A percentile compares a stretch with the other conserved stretches of the same genome.
Evolutionary conservation across 1,140 invertebrate genomes (phyloP).

Genomic region (Manduca sexta): DNA sequence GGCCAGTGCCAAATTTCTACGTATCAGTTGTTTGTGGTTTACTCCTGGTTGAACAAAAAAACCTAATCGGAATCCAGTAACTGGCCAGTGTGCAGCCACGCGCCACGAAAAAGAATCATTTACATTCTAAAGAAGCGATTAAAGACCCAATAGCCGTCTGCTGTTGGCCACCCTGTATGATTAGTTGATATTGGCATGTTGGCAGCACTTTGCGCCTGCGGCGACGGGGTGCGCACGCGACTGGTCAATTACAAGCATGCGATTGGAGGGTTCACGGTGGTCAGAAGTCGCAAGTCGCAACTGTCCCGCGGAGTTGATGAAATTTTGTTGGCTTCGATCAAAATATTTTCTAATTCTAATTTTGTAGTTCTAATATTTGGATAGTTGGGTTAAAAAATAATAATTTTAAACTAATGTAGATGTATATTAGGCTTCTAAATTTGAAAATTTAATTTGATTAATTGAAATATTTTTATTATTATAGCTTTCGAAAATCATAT

Average conservation of each 20-base stretch:
- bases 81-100: no score
- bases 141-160: slow-evolving; percentile 17
- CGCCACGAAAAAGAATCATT: no score
- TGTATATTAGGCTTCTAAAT: no score
- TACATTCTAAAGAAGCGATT: slow-evolving; percentile 32
- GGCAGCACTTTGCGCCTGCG: slow-evolving; percentile 17
- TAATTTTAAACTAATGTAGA: background rate
- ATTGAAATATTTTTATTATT: no score
- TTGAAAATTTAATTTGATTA: no score
- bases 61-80: no score
- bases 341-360: background rate
- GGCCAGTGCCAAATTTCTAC: no score
- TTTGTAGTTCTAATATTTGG: background rate
- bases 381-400: background rate
- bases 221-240: background rate
- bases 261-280: slow-evolving; percentile 9
- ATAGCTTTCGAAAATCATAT: no score
- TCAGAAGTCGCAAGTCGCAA: background rate
- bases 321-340: background rate
- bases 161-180: slow-evolving; percentile 32
- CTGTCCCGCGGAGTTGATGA: background rate
- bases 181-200: slow-evolving; percentile 35
- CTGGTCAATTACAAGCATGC: slow-evolving; percentile 28
- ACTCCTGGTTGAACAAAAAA: no score
- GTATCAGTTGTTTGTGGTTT: no score